Evolutionary conservation across 1,140 invertebrate species (phyloP), one percentile per base, ranked within the genome.

Genomic region (Bombyx mori): DNA sequence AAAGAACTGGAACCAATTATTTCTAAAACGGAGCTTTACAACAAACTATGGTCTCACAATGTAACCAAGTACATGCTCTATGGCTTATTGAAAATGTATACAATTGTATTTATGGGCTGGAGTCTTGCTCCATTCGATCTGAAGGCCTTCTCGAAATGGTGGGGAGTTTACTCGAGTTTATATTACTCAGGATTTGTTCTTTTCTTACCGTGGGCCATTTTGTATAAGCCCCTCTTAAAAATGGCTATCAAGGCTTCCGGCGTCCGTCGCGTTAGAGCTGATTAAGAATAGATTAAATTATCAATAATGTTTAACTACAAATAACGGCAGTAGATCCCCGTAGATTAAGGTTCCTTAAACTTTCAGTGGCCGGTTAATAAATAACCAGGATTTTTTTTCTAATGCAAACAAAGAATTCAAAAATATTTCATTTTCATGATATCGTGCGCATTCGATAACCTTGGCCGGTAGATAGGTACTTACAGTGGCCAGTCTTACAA

Each of bases 91-190:
- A 96, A 95, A 79, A 66, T 92, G 0, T 95, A 96, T 65, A 92
- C 95, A 0, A 89, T 94, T 8, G 88, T 95, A 9, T 95, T 94
- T 64, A 94, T 98, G 90, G 95, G 96, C 8, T 98, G 95, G 89
- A 93, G 94, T 71, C 83, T 98, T 8, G 82, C 93, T 6, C 92
- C 95, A 0, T 98, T 99, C 75, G 91, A 91, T 42, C 88, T 96
- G 1, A 90, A 98, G 26, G 92, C 92, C 6, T 93, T 71, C 50
- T 67, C 70, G 0, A 86, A 86, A 53, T 86, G 82, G 83, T 77
- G 69, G 71, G 56, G 46, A 1, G 63, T 86, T 7, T 86, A 86
- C 54, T 54, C 64, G 6, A 80, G 75, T 57, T 60, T 84, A 9
- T 86, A 79, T 57, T 84, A 75, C 60, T 84, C 79, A 18, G 83